Percentiles rank a stretch among this genome's conserved stretches.
These are phyloP conservation scores for Formica exsecta DNA, from an alignment of 1,140 invertebrate species.

Conservation along the genomic window DNA sequence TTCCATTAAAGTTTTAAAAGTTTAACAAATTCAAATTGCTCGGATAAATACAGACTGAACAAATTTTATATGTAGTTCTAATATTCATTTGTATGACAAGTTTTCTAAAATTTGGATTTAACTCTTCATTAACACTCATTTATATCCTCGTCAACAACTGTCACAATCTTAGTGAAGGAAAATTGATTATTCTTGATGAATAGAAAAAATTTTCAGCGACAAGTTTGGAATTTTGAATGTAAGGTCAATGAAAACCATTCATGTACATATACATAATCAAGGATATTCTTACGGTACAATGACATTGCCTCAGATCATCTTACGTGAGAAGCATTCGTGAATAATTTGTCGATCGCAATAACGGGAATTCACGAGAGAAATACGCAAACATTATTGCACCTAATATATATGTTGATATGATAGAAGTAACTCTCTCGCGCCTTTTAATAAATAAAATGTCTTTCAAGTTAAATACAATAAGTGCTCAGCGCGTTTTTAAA, in stretches of 20 bases:
- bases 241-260: neutral
- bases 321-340: conserved; percentile 3
- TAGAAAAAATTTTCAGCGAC: neutral
- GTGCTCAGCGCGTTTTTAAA: too few species aligned
- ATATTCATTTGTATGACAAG: neutral
- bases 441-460: too few species aligned
- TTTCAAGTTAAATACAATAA: too few species aligned
- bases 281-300: conserved; percentile 10
- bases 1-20: too few species aligned
- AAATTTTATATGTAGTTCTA: neutral
- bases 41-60: too few species aligned
- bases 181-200: neutral
- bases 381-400: neutral
- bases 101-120: conserved; percentile 5
- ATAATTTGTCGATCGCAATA: neutral
- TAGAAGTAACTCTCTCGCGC: too few species aligned
- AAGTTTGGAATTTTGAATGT: neutral
- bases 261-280: neutral
- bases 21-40: too few species aligned
- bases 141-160: neutral
- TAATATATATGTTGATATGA: neutral
- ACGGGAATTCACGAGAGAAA: neutral
- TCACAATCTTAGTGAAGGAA: neutral
- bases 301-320: neutral
- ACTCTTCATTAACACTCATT: neutral